phyloP scores from a whole-genome alignment of 1,140 invertebrate species.

The Cyclargus thomasi region DNA sequence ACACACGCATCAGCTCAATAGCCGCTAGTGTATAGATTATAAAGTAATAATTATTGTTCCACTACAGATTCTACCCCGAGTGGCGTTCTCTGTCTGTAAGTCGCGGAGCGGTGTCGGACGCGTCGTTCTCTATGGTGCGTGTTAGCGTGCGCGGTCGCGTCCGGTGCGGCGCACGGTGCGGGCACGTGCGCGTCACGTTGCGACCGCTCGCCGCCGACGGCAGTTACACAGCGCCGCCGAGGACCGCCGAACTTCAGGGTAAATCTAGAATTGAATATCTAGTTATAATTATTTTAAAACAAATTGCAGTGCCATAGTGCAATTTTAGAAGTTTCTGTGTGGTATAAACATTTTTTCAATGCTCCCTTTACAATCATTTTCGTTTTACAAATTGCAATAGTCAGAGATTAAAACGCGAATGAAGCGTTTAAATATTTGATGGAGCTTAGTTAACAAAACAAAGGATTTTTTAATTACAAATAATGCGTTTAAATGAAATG shows the following conservation, averaged over 20 bases:
- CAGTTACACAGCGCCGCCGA: constrained; percentile 75
- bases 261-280: constrained; percentile 17
- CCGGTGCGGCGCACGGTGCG: constrained; percentile 70
- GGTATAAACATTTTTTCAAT: too few relatives aligned
- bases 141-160: constrained; percentile 53
- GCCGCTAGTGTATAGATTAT: background rate
- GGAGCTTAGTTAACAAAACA: too few relatives aligned
- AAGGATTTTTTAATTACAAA: too few relatives aligned
- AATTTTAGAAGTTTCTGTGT: too few relatives aligned
- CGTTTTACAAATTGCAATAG: too few relatives aligned
- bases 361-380: too few relatives aligned
- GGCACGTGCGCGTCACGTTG: constrained; percentile 75
- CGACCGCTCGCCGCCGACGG: constrained; percentile 77
- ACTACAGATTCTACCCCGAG: constrained; percentile 81
- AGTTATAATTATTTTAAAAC: too few relatives aligned
- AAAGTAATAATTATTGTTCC: background rate
- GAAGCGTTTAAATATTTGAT: too few relatives aligned
- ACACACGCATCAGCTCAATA: too few relatives aligned
- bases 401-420: too few relatives aligned
- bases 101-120: constrained; percentile 74
- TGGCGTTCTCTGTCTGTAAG: constrained; percentile 79
- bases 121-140: constrained; percentile 83
- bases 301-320: too few relatives aligned
- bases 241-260: constrained; percentile 41
- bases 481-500: too few relatives aligned